Conservation (phyloP, 2,888 invertebrate genomes). For the Xanthorhoe spadicearia region DNA sequence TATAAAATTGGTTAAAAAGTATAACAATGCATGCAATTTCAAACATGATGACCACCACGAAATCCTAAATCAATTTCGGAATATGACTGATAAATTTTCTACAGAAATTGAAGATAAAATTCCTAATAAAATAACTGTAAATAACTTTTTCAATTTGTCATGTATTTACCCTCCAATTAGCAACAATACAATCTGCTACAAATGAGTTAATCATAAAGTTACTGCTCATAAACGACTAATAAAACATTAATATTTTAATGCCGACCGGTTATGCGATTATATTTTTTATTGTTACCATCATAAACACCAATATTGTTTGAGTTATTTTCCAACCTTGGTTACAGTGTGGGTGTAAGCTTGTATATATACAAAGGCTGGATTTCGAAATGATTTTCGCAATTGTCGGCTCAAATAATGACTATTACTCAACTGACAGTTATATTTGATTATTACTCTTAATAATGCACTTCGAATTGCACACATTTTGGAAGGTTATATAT, state of each 20-base stretch:
- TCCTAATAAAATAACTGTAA: not conserved
- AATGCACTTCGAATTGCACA: constrained; percentile 36
- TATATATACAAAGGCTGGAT: constrained; percentile 54
- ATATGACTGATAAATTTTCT: too few relatives aligned
- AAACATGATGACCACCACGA: too few relatives aligned
- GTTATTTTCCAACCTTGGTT: constrained; percentile 49
- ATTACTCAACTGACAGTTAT: constrained; percentile 51
- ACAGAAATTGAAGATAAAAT: too few relatives aligned
- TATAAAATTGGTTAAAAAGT: too few relatives aligned
- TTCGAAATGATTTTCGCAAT: constrained; percentile 67
- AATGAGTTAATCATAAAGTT: constrained; percentile 61
- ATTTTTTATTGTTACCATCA: constrained; percentile 32
- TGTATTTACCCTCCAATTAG: constrained; percentile 42
- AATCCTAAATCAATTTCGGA: too few relatives aligned
- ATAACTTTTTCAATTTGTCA: constrained; percentile 15
- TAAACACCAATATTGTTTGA: constrained; percentile 40
- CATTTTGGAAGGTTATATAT: constrained; percentile 16
- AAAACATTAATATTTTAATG: constrained; percentile 52
- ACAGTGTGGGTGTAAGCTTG: constrained; percentile 64
- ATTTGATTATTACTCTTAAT: constrained; percentile 41
- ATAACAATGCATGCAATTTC: too few relatives aligned
- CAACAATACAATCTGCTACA: constrained; percentile 55
- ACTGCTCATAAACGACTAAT: constrained; percentile 56
- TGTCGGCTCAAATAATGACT: constrained; percentile 58
- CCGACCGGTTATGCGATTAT: constrained; percentile 36